Percentiles rank a stretch among this genome's conserved stretches.
Conservation (phyloP, 2,797 vertebrate genomes). For the Anguilla marmorata region DNA sequence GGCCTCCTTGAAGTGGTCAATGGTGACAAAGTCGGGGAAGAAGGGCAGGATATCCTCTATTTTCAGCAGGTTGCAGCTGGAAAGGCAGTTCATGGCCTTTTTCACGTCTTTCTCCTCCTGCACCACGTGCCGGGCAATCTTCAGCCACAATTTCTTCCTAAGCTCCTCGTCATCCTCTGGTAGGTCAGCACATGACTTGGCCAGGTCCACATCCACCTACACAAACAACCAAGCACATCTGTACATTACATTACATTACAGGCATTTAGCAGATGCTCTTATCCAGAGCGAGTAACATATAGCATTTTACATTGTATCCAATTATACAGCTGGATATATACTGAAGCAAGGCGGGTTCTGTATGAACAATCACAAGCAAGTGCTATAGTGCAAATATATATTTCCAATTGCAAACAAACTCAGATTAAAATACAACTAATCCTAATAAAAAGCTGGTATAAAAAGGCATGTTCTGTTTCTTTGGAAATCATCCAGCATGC, state of each 20-base stretch:
- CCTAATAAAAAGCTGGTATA: background rate
- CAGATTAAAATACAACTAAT: background rate
- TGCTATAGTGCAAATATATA: background rate
- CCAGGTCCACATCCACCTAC: slow-evolving; percentile 95
- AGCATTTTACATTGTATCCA: too few relatives aligned
- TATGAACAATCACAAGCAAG: background rate
- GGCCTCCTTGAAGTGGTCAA: slow-evolving; percentile 98
- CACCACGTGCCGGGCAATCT: slow-evolving; percentile 94
- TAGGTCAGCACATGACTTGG: slow-evolving; percentile 93
- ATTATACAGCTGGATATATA: too few relatives aligned
- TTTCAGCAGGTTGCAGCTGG: slow-evolving; percentile 94
- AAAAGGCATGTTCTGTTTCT: background rate
- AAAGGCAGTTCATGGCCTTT: slow-evolving; percentile 98
- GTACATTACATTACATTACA: too few relatives aligned
- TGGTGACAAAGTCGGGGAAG: slow-evolving; percentile 98
- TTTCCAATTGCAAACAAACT: background rate
- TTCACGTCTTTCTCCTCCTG: slow-evolving; percentile 98
- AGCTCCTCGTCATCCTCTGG: slow-evolving; percentile 96
- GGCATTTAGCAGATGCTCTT: too few relatives aligned
- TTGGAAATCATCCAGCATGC: background rate
- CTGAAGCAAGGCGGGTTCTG: too few relatives aligned
- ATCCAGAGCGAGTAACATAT: too few relatives aligned
- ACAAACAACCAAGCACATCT: background rate
- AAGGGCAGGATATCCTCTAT: slow-evolving; percentile 98
- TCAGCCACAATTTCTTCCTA: slow-evolving; percentile 96